These are phyloP conservation scores for Diacarnus erythraeanus DNA, from an alignment of 37 sponge, comb jelly and placozoan genomes.

Conservation along the genomic window DNA sequence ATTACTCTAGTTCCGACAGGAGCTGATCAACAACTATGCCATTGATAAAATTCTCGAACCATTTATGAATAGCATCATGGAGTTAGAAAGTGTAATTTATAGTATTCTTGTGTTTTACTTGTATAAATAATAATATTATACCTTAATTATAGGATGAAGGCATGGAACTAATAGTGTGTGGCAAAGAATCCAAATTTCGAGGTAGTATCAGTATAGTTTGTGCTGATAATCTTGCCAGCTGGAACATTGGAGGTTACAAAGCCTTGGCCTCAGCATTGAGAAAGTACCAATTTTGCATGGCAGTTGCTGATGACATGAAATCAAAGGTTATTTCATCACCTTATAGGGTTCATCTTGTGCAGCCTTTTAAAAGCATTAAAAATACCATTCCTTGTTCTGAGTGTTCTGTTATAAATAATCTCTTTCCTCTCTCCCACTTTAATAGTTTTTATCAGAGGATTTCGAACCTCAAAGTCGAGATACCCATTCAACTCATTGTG, in stretches of 20 bases:
- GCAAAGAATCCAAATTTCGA: constrained; percentile 6
- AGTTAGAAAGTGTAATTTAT: too few relatives aligned
- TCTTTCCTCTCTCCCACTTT: not conserved
- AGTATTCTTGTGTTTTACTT: too few relatives aligned
- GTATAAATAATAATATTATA: not conserved
- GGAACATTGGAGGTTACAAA: constrained; percentile 54
- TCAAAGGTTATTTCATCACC: constrained; percentile 21
- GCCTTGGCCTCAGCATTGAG: constrained; percentile 38
- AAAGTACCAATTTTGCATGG: constrained; percentile 62
- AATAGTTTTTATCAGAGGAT: constrained; percentile 33
- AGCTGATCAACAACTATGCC: too few relatives aligned
- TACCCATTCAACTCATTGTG: constrained; percentile 44
- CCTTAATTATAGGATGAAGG: constrained; percentile 36
- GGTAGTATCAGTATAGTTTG: constrained; percentile 48
- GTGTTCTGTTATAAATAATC: too few relatives aligned
- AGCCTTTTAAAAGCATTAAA: too few relatives aligned
- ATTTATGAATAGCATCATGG: too few relatives aligned
- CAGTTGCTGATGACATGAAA: constrained; percentile 30
- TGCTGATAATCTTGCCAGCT: constrained; percentile 51
- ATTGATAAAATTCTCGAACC: too few relatives aligned
- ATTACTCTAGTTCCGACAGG: too few relatives aligned
- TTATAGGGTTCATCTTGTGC: too few relatives aligned
- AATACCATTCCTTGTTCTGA: too few relatives aligned
- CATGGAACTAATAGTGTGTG: constrained; percentile 15
- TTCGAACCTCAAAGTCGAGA: constrained; percentile 30